These are phyloP conservation scores for Beris morrisii DNA, from an alignment of 2,888 invertebrate species.

Conservation along the genomic window DNA sequence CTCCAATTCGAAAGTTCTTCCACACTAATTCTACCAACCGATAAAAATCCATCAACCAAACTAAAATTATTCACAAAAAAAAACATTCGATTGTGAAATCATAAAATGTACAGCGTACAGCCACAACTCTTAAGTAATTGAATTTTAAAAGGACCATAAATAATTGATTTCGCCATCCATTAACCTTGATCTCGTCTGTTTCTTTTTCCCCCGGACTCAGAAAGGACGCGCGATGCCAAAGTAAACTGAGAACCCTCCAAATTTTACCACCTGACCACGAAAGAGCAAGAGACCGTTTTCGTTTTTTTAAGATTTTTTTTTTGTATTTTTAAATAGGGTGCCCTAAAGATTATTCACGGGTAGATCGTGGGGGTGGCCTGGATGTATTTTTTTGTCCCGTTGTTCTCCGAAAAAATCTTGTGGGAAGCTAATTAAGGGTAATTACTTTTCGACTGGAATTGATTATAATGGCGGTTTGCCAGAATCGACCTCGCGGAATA, in stretches of 20 bases:
- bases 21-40: too few species aligned
- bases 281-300: constrained; percentile 17
- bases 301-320: constrained; percentile 9
- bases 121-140: constrained; percentile 30
- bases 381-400: not conserved
- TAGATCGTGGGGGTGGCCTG: not conserved
- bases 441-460: not conserved
- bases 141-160: constrained; percentile 30
- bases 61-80: too few species aligned
- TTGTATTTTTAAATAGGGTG: not conserved
- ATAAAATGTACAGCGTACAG: not conserved
- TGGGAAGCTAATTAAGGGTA: constrained; percentile 13
- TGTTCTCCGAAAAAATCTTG: not conserved
- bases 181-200: constrained; percentile 20
- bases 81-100: constrained; percentile 1
- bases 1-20: too few species aligned
- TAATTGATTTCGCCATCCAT: constrained; percentile 33
- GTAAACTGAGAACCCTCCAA: constrained; percentile 12
- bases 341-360: not conserved
- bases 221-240: constrained; percentile 10
- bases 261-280: constrained; percentile 30
- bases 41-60: too few species aligned
- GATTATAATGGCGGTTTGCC: constrained; percentile 12
- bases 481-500: too few species aligned
- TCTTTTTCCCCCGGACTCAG: constrained; percentile 1